Conservation (phyloP, 2,888 invertebrate genomes). For the Octodonta nipae region DNA sequence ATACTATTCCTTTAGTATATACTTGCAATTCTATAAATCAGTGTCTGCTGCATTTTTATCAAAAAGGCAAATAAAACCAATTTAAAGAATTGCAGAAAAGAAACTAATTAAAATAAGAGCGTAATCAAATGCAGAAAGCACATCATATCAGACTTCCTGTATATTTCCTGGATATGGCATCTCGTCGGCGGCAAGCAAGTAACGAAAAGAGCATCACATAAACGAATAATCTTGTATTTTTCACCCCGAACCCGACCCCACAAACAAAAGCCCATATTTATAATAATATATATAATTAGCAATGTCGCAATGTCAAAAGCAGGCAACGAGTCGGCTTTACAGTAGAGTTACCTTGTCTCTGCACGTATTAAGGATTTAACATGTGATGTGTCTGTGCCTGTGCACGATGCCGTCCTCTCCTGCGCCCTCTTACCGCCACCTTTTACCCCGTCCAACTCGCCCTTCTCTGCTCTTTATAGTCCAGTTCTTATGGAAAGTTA, state of each 20-base stretch:
- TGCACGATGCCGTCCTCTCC: slow-evolving; percentile 19
- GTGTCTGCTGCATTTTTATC: background rate
- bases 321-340: slow-evolving; percentile 29
- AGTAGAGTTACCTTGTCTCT: slow-evolving; percentile 33
- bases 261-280: slow-evolving; percentile 28
- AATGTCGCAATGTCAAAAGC: slow-evolving; percentile 33
- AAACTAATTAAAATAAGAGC: too few relatives aligned
- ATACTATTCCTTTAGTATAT: too few relatives aligned
- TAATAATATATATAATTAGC: slow-evolving; percentile 35
- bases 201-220: slow-evolving; percentile 21
- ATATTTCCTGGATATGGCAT: slow-evolving; percentile 20
- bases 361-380: slow-evolving; percentile 28
- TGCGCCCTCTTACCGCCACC: too few relatives aligned
- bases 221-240: slow-evolving; percentile 32
- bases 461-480: too few relatives aligned
- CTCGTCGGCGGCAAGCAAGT: too few relatives aligned
- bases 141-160: too few relatives aligned
- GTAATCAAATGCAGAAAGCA: too few relatives aligned
- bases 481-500: too few relatives aligned
- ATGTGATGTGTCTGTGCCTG: slow-evolving; percentile 27
- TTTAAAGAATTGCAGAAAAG: background rate
- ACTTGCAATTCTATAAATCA: background rate
- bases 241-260: slow-evolving; percentile 15
- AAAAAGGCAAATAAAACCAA: background rate
- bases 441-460: too few relatives aligned